phyloP scores from a whole-genome alignment of 2,797 vertebrate species.

The Lophius americanus region DNA sequence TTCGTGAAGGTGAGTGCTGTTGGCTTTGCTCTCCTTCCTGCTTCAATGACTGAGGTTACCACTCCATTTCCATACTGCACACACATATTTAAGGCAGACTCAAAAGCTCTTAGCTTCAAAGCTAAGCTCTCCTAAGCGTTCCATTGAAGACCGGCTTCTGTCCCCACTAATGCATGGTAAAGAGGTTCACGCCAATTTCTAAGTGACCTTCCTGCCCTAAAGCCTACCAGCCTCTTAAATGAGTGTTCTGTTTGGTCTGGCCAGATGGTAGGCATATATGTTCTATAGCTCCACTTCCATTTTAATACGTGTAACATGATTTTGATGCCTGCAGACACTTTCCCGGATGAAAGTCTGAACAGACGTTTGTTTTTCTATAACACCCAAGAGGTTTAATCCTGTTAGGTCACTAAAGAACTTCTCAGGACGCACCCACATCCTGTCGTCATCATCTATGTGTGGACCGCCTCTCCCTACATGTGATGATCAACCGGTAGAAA shows the following conservation, averaged over 20 bases:
- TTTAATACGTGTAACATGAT: conserved; percentile 10
- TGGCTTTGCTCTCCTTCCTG: conserved; percentile 31
- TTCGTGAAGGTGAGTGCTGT: conserved; percentile 24
- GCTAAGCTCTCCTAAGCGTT: conserved; percentile 51
- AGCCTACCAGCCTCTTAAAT: conserved; percentile 41
- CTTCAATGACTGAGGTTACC: conserved; percentile 34
- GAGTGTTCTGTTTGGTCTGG: background rate
- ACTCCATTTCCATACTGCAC: conserved; percentile 28
- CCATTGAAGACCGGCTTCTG: conserved; percentile 39
- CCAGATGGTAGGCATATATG: conserved; percentile 33
- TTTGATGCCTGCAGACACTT: no score
- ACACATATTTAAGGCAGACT: conserved; percentile 46
- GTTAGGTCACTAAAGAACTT: no score
- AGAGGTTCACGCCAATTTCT: conserved; percentile 54
- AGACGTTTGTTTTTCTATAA: no score
- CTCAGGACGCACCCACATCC: no score
- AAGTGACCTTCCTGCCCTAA: conserved; percentile 50
- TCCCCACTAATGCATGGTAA: conserved; percentile 58
- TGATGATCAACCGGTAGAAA: no score
- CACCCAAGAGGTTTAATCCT: no score
- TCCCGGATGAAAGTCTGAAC: no score
- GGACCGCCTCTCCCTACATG: no score
- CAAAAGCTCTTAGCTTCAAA: conserved; percentile 61
- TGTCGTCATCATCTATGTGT: no score
- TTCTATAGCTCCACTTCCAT: conserved; percentile 30